Conservation (phyloP, 2,888 invertebrate genomes). For the Pilophorus perplexus region DNA sequence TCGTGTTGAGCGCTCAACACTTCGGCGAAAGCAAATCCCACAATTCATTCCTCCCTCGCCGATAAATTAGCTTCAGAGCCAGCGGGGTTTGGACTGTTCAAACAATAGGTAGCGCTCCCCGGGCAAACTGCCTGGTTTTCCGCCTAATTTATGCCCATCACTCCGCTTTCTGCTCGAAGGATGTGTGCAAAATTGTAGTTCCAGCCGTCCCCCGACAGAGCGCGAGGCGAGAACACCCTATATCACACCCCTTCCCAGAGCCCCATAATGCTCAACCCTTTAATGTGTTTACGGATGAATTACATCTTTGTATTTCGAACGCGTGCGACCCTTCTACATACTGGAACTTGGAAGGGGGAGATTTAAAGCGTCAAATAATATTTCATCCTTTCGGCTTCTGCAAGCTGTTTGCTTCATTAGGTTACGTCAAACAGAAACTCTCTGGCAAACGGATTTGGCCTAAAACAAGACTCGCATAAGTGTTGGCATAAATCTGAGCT, state of each 20-base stretch:
- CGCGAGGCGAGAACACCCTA: too few species aligned
- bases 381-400: conserved; percentile 10
- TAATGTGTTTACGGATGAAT: conserved; percentile 22
- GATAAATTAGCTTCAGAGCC: too few species aligned
- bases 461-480: conserved; percentile 12
- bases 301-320: conserved; percentile 28
- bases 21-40: too few species aligned
- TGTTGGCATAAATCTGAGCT: not conserved
- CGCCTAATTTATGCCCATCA: too few species aligned
- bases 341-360: not conserved
- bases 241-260: conserved; percentile 23
- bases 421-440: conserved; percentile 16
- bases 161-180: too few species aligned
- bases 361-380: conserved; percentile 33
- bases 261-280: conserved; percentile 15
- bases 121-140: too few species aligned
- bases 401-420: conserved; percentile 38
- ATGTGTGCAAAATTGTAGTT: too few species aligned
- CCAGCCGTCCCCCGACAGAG: conserved; percentile 1
- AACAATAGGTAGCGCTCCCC: too few species aligned
- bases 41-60: too few species aligned
- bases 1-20: too few species aligned
- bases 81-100: too few species aligned
- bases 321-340: not conserved
- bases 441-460: too few species aligned